phyloP scores from a whole-genome alignment of 1,140 invertebrate species.

The Drosophila leontia region DNA sequence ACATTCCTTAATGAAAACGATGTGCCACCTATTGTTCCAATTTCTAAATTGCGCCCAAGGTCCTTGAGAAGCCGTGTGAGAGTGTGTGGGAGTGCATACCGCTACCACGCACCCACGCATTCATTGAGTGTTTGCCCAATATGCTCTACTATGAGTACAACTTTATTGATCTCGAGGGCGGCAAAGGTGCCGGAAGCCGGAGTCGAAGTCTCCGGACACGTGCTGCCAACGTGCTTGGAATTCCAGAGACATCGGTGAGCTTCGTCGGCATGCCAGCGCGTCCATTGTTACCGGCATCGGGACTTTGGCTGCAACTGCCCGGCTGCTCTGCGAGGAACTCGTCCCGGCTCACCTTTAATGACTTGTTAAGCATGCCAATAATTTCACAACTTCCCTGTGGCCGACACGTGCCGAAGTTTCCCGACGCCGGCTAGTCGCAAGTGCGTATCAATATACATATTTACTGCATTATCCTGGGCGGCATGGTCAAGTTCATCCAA shows the following conservation, averaged over 20 bases:
- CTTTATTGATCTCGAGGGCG: constrained; percentile 56
- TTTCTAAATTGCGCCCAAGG: constrained; percentile 76
- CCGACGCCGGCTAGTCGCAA: constrained; percentile 51
- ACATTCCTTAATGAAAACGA: constrained; percentile 77
- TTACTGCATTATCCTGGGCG: constrained; percentile 8
- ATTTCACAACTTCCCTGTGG: constrained; percentile 73
- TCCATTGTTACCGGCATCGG: constrained; percentile 48
- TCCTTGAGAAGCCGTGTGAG: constrained; percentile 68
- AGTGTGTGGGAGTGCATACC: constrained; percentile 59
- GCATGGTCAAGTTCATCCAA: constrained; percentile 71
- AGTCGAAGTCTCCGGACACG: constrained; percentile 65
- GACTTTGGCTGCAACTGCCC: constrained; percentile 20
- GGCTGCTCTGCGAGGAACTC: constrained; percentile 4
- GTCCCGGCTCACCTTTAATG: constrained; percentile 56
- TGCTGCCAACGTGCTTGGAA: constrained; percentile 77
- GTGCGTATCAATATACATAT: constrained; percentile 38
- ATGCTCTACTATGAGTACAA: constrained; percentile 13
- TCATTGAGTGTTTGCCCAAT: constrained; percentile 47
- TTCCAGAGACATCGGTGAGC: constrained; percentile 68
- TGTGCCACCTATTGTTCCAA: constrained; percentile 76
- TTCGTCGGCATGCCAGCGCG: constrained; percentile 59
- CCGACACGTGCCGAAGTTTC: constrained; percentile 75
- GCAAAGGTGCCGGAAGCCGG: constrained; percentile 39
- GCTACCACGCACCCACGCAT: constrained; percentile 33
- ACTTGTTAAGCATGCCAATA: constrained; percentile 82